A percentile compares a stretch with the other conserved stretches of the same genome.
phyloP scores from a whole-genome alignment of 2,888 invertebrate genomes.

The Anaspis maculata region DNA sequence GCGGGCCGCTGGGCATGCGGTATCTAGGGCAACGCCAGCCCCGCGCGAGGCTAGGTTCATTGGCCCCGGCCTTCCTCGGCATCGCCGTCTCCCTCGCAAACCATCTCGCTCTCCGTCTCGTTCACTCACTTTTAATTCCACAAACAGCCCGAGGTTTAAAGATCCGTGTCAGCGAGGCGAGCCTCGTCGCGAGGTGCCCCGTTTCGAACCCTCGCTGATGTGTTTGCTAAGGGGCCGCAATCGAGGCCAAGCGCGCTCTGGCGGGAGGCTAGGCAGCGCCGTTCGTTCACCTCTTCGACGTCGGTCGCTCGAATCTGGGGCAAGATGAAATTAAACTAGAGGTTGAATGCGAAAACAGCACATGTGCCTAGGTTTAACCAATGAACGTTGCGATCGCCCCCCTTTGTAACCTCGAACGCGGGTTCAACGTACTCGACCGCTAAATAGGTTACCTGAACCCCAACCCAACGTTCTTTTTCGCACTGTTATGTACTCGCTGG shows the following conservation, averaged over 20 bases:
- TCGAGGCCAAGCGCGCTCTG: conserved; percentile 41
- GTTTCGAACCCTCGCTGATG: too few relatives aligned
- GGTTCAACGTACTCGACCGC: conserved; percentile 39
- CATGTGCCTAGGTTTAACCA: conserved; percentile 36
- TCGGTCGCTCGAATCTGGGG: conserved; percentile 49
- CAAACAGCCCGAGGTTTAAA: conserved; percentile 31
- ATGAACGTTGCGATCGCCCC: conserved; percentile 23
- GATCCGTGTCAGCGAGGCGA: conserved; percentile 35
- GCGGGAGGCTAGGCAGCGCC: conserved; percentile 53
- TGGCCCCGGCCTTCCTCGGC: conserved; percentile 54
- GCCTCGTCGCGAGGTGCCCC: conserved; percentile 24
- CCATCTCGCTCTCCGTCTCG: conserved; percentile 24
- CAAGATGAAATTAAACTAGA: conserved; percentile 55
- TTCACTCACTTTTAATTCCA: conserved; percentile 36
- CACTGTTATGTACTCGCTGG: conserved; percentile 21
- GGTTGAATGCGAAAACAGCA: conserved; percentile 41
- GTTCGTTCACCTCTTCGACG: conserved; percentile 38
- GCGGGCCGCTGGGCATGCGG: conserved; percentile 14
- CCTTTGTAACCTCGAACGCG: conserved; percentile 35
- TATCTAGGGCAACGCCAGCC: conserved; percentile 41
- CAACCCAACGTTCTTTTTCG: conserved; percentile 22
- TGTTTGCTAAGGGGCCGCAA: conserved; percentile 24
- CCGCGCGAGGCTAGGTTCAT: conserved; percentile 51
- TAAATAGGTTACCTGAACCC: conserved; percentile 43
- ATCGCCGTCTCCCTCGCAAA: conserved; percentile 24